Percentiles rank a stretch among this genome's conserved stretches.
Evolutionary conservation across 1,140 invertebrate genomes (phyloP).

Genomic region (Eulimnadia texana): DNA sequence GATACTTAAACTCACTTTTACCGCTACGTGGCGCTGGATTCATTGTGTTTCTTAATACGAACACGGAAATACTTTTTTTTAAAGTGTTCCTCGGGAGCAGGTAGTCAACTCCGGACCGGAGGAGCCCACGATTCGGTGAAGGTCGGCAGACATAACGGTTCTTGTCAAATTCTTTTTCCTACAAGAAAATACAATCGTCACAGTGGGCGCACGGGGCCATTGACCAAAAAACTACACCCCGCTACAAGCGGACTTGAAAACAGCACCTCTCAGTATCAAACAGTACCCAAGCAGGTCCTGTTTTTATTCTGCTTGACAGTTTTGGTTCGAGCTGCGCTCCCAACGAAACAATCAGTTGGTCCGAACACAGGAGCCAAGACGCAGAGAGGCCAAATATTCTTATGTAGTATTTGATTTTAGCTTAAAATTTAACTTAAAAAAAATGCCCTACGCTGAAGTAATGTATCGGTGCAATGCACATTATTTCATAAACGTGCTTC

Average conservation of each 20-base stretch:
- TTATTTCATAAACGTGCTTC: conserved; percentile 6
- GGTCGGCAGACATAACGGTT: not conserved
- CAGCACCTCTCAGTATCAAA: not conserved
- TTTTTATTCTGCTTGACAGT: not conserved
- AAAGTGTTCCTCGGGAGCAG: no score
- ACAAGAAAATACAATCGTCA: not conserved
- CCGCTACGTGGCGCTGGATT: no score
- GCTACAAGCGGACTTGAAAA: not conserved
- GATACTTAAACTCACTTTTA: no score
- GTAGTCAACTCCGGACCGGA: no score
- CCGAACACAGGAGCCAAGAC: not conserved
- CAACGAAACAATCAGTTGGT: not conserved
- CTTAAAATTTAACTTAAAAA: not conserved
- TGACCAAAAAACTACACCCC: not conserved
- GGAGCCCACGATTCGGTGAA: no score
- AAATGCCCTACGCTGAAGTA: conserved; percentile 9
- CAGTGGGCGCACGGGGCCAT: not conserved
- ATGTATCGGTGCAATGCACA: conserved; percentile 10
- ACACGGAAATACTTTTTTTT: no score
- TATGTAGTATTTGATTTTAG: not conserved
- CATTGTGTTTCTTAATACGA: no score
- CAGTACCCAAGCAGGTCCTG: not conserved
- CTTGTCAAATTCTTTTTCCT: not conserved
- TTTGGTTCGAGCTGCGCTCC: not conserved
- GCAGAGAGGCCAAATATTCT: not conserved